Conservation (phyloP, 1,140 invertebrate species). For the Yoshiicerus persimilis region DNA sequence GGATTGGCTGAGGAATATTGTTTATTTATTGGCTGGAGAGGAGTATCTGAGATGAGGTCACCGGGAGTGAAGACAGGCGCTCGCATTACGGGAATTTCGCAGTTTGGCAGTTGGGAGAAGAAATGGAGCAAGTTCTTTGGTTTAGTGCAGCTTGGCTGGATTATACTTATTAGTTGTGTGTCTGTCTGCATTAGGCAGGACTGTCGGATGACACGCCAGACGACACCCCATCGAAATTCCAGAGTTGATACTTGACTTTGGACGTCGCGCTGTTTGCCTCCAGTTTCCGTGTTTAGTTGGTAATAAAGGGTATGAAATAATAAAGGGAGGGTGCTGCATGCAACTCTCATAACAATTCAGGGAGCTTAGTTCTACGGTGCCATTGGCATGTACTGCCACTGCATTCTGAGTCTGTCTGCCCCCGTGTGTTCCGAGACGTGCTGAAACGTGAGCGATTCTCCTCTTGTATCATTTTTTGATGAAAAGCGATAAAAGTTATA, state of each 20-base stretch:
- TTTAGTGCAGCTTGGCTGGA: not conserved
- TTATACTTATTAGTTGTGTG: not conserved
- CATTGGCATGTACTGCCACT: not conserved
- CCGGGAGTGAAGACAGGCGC: too few species aligned
- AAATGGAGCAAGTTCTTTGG: not conserved
- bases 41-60: not conserved
- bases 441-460: constrained; percentile 30
- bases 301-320: constrained; percentile 37
- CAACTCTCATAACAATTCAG: constrained; percentile 18
- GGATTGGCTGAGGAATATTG: not conserved
- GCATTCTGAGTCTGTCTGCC: too few species aligned
- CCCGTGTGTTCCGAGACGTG: constrained; percentile 25
- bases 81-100: too few species aligned
- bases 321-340: constrained; percentile 15
- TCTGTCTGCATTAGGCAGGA: not conserved
- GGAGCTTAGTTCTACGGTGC: not conserved
- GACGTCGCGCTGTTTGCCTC: not conserved
- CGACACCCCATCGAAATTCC: not conserved
- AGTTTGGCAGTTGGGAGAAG: not conserved
- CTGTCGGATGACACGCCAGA: not conserved
- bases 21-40: not conserved
- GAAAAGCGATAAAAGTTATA: constrained; percentile 34
- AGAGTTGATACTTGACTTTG: not conserved
- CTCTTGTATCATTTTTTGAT: constrained; percentile 38
- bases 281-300: not conserved